Evolutionary conservation across 2,797 vertebrate species (phyloP).

Genomic region (Morus bassanus): DNA sequence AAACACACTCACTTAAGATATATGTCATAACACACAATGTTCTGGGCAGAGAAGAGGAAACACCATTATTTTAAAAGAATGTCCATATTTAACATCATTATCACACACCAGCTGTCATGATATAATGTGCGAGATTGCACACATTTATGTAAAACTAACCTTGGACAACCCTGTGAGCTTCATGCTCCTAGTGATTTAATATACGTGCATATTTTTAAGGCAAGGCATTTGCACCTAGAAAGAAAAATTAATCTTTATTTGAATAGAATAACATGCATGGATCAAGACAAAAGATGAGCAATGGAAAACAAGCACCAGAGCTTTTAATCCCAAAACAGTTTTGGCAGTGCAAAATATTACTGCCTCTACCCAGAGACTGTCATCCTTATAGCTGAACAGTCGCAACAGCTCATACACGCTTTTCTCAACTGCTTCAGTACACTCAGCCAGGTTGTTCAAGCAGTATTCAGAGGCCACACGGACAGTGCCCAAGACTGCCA

Average conservation of each 20-base stretch:
- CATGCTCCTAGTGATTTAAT: not conserved
- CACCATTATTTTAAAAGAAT: slow-evolving; percentile 39
- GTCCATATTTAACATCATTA: slow-evolving; percentile 51
- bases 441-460: not conserved
- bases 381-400: not conserved
- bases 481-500: not conserved
- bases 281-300: slow-evolving; percentile 28
- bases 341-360: not conserved
- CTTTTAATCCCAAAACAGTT: slow-evolving; percentile 12
- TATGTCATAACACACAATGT: slow-evolving; percentile 29
- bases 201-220: not conserved
- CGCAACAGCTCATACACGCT: not conserved
- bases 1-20: slow-evolving; percentile 37
- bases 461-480: not conserved
- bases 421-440: not conserved
- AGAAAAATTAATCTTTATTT: not conserved
- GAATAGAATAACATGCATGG: not conserved
- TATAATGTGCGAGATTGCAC: not conserved
- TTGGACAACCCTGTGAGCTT: slow-evolving; percentile 8
- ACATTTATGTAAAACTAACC: slow-evolving; percentile 26
- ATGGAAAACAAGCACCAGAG: not conserved
- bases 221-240: not conserved
- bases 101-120: slow-evolving; percentile 52
- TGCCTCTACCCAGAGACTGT: not conserved
- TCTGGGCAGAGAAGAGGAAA: slow-evolving; percentile 39